A percentile compares a stretch with the other conserved stretches of the same genome.
Evolutionary conservation across 2,888 invertebrate genomes (phyloP).

Genomic region (Aethes cnicana): DNA sequence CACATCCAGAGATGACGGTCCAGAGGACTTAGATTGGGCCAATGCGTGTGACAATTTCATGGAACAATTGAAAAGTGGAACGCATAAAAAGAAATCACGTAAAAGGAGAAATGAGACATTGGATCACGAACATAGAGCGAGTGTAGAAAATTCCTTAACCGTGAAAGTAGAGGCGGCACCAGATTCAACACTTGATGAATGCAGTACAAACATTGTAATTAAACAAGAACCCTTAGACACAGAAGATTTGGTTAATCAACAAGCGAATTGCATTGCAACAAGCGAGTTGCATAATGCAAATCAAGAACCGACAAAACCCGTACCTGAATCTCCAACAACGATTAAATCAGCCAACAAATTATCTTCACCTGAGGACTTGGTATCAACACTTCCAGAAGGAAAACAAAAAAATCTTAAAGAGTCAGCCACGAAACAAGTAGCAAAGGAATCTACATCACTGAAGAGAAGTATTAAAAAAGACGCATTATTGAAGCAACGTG

Average conservation of each 20-base stretch:
- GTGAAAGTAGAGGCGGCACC: slow-evolving; percentile 28
- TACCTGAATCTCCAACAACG: not conserved
- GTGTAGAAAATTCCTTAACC: slow-evolving; percentile 36
- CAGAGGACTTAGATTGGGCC: slow-evolving; percentile 82
- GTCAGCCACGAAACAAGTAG: not conserved
- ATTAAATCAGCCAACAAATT: slow-evolving; percentile 1
- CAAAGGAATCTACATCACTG: slow-evolving; percentile 32
- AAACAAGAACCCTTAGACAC: slow-evolving; percentile 69
- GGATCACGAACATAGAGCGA: slow-evolving; percentile 51
- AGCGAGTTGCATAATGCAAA: too few species aligned
- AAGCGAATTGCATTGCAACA: too few species aligned
- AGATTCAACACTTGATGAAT: slow-evolving; percentile 13
- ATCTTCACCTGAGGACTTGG: not conserved
- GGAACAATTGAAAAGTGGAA: slow-evolving; percentile 86
- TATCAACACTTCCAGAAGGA: not conserved
- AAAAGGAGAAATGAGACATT: slow-evolving; percentile 72
- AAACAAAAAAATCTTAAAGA: not conserved
- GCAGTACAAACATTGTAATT: slow-evolving; percentile 36
- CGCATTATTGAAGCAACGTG: not conserved
- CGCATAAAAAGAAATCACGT: slow-evolving; percentile 80
- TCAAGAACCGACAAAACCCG: not conserved
- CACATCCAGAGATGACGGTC: slow-evolving; percentile 33
- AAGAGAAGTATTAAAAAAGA: slow-evolving; percentile 34
- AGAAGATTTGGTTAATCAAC: too few species aligned
- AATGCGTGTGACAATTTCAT: slow-evolving; percentile 90